Evolutionary conservation across 1,140 invertebrate species (phyloP).

Genomic region (Whitmania pigra): DNA sequence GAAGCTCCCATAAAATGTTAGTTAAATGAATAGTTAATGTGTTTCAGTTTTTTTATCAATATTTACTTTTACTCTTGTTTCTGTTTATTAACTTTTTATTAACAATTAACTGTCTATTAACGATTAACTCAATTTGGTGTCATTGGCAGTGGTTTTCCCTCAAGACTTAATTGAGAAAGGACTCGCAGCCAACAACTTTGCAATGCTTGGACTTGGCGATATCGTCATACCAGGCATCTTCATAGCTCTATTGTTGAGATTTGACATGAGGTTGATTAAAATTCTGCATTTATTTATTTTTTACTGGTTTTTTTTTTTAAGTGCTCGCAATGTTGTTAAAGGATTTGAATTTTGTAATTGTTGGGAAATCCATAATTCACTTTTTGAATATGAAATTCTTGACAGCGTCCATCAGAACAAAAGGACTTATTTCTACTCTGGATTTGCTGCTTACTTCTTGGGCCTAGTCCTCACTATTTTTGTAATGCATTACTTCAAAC

Average conservation of each 20-base stretch:
- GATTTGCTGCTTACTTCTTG: slow-evolving; percentile 81
- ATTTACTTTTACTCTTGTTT: too few species aligned
- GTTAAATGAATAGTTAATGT: slow-evolving; percentile 36
- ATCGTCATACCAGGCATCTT: slow-evolving; percentile 99
- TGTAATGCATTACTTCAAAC: slow-evolving; percentile 96
- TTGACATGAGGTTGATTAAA: slow-evolving; percentile 76
- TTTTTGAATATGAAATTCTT: slow-evolving; percentile 25
- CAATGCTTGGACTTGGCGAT: slow-evolving; percentile 95
- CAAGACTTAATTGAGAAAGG: slow-evolving; percentile 91
- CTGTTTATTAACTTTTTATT: background rate
- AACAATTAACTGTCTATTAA: background rate
- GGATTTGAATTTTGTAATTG: background rate
- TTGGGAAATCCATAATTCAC: background rate
- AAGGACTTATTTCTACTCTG: slow-evolving; percentile 84
- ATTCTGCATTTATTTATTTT: slow-evolving; percentile 18
- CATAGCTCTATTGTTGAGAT: slow-evolving; percentile 86
- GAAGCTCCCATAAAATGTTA: slow-evolving; percentile 95
- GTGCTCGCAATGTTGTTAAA: background rate
- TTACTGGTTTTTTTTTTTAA: too few species aligned
- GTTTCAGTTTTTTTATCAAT: background rate
- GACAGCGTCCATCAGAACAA: slow-evolving; percentile 68
- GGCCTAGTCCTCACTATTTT: slow-evolving; percentile 85
- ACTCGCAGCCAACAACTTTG: slow-evolving; percentile 79
- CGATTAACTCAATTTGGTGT: slow-evolving; percentile 1
- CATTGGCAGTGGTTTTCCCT: slow-evolving; percentile 78